Conservation (phyloP, 2,797 vertebrate species). For the Bucorvus abyssinicus region DNA sequence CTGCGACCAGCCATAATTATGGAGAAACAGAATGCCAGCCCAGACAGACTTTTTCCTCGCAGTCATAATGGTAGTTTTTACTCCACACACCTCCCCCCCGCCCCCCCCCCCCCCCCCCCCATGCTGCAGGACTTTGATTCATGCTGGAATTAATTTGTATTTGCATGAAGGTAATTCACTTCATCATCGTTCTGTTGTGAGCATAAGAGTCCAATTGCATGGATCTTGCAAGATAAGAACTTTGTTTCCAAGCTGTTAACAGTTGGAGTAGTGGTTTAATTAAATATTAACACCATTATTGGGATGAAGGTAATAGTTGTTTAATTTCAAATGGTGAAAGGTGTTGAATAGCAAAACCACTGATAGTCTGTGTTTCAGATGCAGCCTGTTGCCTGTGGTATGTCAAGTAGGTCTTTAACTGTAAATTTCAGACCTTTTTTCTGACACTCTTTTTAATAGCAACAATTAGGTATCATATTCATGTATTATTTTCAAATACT, state of each 20-base stretch:
- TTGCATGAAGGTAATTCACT: neutral
- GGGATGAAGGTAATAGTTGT: neutral
- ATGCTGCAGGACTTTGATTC: neutral
- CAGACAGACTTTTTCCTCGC: neutral
- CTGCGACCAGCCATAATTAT: neutral
- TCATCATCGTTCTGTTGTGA: neutral
- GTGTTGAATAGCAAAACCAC: rapidly evolving
- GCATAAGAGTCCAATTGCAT: neutral
- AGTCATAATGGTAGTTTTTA: neutral
- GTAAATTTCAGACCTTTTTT: neutral
- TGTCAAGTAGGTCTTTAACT: neutral
- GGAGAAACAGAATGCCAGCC: neutral
- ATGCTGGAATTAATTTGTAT: neutral
- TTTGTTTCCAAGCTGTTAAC: neutral
- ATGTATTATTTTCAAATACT: neutral
- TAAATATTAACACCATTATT: neutral
- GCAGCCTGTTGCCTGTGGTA: neutral
- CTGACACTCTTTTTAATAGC: neutral
- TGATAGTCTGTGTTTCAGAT: neutral
- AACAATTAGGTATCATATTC: neutral
- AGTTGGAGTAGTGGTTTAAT: neutral
- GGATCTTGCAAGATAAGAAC: neutral
- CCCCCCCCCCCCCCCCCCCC: neutral
- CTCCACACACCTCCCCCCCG: too few relatives aligned
- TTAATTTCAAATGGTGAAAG: neutral